These are phyloP conservation scores for Columba guinea DNA, from an alignment of 2,797 vertebrate species.

Conservation along the genomic window DNA sequence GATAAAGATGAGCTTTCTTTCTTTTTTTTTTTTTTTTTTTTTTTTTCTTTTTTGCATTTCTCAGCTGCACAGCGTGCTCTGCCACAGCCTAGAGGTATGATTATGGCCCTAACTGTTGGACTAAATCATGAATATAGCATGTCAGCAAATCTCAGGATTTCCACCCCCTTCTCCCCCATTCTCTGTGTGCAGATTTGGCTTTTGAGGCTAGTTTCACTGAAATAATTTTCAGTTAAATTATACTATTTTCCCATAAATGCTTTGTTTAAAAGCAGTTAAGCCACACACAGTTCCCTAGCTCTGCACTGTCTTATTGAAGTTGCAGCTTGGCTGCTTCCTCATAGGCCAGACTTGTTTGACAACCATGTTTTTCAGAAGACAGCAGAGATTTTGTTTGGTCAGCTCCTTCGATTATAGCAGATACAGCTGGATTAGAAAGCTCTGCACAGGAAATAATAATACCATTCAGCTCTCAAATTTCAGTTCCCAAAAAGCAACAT, in stretches of 20 bases:
- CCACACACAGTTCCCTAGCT: neutral
- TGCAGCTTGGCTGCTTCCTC: neutral
- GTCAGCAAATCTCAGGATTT: slow-evolving; percentile 1
- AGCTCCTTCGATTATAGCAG: neutral
- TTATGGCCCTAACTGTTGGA: neutral
- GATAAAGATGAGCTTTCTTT: neutral
- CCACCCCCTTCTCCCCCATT: rapidly evolving
- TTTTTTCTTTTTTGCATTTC: neutral
- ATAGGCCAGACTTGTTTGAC: neutral
- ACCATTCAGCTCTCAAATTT: neutral
- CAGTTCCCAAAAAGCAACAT: neutral
- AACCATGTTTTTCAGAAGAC: neutral
- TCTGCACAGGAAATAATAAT: neutral
- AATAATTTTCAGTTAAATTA: neutral
- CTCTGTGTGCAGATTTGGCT: neutral
- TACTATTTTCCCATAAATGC: neutral
- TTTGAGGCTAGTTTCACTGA: neutral
- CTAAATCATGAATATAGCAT: neutral
- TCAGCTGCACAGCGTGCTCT: neutral
- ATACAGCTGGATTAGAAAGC: neutral
- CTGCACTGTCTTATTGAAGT: neutral
- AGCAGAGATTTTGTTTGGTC: neutral
- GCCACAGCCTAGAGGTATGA: neutral
- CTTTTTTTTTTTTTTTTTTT: neutral
- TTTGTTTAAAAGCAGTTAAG: neutral